Percentiles rank a stretch among this genome's conserved stretches.
Evolutionary conservation across 2,797 vertebrate genomes (phyloP).

Genomic region (Neosilurus mollespiculum): DNA sequence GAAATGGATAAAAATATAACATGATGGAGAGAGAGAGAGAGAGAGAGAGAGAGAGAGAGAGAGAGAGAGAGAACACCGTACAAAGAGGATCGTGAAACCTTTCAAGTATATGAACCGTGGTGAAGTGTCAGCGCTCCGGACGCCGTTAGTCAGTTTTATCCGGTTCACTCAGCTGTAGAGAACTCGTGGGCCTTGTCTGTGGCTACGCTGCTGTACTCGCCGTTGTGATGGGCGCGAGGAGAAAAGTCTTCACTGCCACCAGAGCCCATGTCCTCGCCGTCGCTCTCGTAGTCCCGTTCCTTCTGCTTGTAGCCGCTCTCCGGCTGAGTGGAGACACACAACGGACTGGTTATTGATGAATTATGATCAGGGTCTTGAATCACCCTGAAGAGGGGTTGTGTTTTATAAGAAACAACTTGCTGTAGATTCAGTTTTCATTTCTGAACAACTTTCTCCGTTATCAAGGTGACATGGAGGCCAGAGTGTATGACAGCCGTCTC

Average conservation of each 20-base stretch:
- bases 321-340: neutral
- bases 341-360: neutral
- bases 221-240: constrained; percentile 80
- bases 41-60: neutral
- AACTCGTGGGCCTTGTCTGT: constrained; percentile 65
- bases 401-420: too few species aligned
- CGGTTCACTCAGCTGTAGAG: constrained; percentile 67
- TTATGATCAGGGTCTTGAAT: too few species aligned
- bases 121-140: neutral
- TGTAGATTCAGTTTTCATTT: too few species aligned
- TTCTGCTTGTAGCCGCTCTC: constrained; percentile 58
- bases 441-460: too few species aligned
- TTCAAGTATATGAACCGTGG: constrained; percentile 13
- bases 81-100: neutral
- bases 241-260: constrained; percentile 65
- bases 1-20: neutral
- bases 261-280: constrained; percentile 70
- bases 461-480: too few species aligned
- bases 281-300: constrained; percentile 73
- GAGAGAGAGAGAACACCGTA: neutral
- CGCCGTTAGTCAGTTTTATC: neutral
- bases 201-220: constrained; percentile 76
- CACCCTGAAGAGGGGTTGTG: too few species aligned
- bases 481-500: too few species aligned
- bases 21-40: neutral